A percentile compares a stretch with the other conserved stretches of the same genome.
Conservation (phyloP, 1,140 invertebrate species). For the Anagrus nilaparvatae region DNA sequence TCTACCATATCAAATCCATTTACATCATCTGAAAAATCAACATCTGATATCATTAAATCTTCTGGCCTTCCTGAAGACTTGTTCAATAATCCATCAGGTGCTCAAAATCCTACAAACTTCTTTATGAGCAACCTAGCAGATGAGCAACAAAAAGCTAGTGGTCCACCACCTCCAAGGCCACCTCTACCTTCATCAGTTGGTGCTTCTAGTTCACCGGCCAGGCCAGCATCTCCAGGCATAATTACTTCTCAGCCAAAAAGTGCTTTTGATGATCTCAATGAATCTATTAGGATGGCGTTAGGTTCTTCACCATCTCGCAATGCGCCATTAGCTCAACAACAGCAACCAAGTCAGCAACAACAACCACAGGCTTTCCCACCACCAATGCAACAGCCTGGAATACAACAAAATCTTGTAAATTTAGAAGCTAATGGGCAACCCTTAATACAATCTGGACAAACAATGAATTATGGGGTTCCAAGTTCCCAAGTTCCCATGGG, state of each 20-base stretch:
- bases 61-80: too few species aligned
- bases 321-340: constrained; percentile 30
- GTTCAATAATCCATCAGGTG: too few species aligned
- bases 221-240: constrained; percentile 27
- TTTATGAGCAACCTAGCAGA: too few species aligned
- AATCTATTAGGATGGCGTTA: constrained; percentile 56
- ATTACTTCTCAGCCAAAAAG: constrained; percentile 39
- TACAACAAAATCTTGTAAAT: too few species aligned
- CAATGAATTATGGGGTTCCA: constrained; percentile 26
- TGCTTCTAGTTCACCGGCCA: constrained; percentile 34
- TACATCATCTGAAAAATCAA: too few species aligned
- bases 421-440: too few species aligned
- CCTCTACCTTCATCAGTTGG: constrained; percentile 39
- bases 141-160: constrained; percentile 24
- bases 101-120: too few species aligned
- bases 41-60: too few species aligned
- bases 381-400: constrained; percentile 21
- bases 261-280: constrained; percentile 61
- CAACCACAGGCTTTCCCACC: too few species aligned
- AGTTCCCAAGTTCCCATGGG: constrained; percentile 33
- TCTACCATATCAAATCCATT: too few species aligned
- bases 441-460: constrained; percentile 23
- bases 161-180: constrained; percentile 43
- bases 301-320: constrained; percentile 49
- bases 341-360: constrained; percentile 37